Evolutionary conservation across 2,113 vertebrate genomes (phyloP).

Genomic region (Diadophis punctatus): DNA sequence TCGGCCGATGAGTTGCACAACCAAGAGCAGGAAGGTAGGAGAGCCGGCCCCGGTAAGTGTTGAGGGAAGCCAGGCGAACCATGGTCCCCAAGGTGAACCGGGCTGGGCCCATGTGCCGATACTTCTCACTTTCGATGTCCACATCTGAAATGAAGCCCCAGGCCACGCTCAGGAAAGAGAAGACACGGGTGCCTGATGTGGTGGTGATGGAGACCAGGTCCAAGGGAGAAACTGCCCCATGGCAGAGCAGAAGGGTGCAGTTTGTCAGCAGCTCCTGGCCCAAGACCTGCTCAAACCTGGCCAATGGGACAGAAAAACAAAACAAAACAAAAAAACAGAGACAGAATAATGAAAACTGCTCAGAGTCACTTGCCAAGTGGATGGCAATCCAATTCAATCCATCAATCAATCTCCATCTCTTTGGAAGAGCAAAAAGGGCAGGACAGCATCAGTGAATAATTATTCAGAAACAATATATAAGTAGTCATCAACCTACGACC

Average conservation of each 20-base stretch:
- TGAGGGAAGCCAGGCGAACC: constrained; percentile 80
- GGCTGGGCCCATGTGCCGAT: constrained; percentile 81
- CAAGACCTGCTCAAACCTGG: constrained; percentile 83
- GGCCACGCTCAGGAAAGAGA: constrained; percentile 89
- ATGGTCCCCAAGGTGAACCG: constrained; percentile 86
- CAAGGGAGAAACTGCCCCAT: constrained; percentile 76
- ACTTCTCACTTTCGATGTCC: constrained; percentile 89
- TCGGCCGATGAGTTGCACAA: constrained; percentile 61
- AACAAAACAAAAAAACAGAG: not conserved
- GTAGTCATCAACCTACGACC: too few species aligned
- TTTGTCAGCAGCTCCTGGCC: constrained; percentile 85
- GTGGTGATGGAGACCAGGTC: constrained; percentile 88
- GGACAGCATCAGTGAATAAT: not conserved
- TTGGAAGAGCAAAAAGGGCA: not conserved
- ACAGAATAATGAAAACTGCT: not conserved
- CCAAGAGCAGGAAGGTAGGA: constrained; percentile 78
- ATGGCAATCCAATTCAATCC: not conserved
- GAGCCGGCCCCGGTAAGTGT: constrained; percentile 86
- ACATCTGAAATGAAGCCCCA: constrained; percentile 93
- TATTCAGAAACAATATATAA: not conserved
- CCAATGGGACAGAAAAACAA: not conserved
- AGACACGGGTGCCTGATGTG: constrained; percentile 72
- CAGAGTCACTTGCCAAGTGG: not conserved
- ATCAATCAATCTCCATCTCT: not conserved
- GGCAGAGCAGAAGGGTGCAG: constrained; percentile 86